These are phyloP conservation scores for Musca domestica DNA, from an alignment of 1,140 invertebrate genomes.

Conservation along the genomic window DNA sequence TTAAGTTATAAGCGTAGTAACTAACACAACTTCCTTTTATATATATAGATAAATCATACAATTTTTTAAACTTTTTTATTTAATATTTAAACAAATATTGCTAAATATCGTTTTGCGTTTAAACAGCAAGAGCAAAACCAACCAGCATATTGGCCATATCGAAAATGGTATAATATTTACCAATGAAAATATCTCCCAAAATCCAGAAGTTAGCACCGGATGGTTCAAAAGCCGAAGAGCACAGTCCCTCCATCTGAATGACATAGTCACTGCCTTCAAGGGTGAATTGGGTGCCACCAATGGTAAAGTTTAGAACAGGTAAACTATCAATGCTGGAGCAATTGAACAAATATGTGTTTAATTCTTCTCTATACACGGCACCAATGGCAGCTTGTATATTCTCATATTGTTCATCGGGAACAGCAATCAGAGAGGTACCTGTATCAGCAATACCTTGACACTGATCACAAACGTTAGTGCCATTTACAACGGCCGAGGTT, in stretches of 20 bases:
- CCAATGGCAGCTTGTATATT: constrained; percentile 21
- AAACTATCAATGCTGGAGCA: constrained; percentile 23
- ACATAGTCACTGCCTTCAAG: constrained; percentile 31
- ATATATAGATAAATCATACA: too few species aligned
- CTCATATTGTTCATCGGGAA: constrained; percentile 54
- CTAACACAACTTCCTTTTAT: too few species aligned
- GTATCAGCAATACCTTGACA: constrained; percentile 74
- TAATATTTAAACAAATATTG: too few species aligned
- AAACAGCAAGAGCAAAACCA: constrained; percentile 57
- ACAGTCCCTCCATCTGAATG: constrained; percentile 13
- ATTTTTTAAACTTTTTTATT: too few species aligned
- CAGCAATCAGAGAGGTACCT: constrained; percentile 72
- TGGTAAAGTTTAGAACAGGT: constrained; percentile 32
- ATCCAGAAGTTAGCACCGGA: constrained; percentile 40
- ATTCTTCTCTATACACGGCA: neutral
- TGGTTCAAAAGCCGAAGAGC: constrained; percentile 32
- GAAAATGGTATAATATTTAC: constrained; percentile 70
- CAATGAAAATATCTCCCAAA: constrained; percentile 66
- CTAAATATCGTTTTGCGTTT: too few species aligned
- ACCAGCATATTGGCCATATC: constrained; percentile 67
- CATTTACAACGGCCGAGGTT: constrained; percentile 31
- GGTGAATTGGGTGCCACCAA: constrained; percentile 36
- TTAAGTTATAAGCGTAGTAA: too few species aligned
- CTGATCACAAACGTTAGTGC: constrained; percentile 50
- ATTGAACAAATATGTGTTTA: neutral